Evolutionary conservation across 2,113 vertebrate species (phyloP), one percentile per base, ranked within the genome.

Genomic region (Lutjanus erythropterus): DNA sequence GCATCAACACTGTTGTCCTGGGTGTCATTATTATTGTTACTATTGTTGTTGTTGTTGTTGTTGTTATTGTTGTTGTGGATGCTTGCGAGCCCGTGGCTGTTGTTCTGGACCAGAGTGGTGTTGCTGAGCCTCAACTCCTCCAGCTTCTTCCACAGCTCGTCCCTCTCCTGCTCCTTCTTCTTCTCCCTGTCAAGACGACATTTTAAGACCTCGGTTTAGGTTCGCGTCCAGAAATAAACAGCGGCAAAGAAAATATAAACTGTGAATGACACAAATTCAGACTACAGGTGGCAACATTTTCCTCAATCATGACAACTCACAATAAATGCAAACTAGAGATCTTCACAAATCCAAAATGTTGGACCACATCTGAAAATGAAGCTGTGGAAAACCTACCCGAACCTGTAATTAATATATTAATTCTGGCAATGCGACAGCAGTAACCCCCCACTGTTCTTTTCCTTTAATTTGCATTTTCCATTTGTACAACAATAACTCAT

Each of bases 131-230:
- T 93, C 74, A 99, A 71, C 85, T 98, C 96, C 21, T 99, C 98
- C 56, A 99, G 84, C 82, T 95, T 97, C 91, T 95, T 96, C 98
- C 98, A 99, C 78, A 99, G 77, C 93, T 99, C 97, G 84, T 99
- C 97, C 33, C 98, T 95, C 92, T 99, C 98, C 92, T 99, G 93
- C 94, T 99, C 97, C 69, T 97, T 99, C 93, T 98, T 99, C 91
- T 98, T 99, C 94, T 99, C 98, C 94, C 98, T 99, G 91, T 16
- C 19, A 35, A 23, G 9, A 29, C 5, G 29, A 44, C 41, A 56
- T 42, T 47, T 31, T 6, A 29, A 49, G 1, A 42, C 44, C 2
- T 50, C 0, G 9, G 9, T 16, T 19, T 41, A 15, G n/a, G 21
- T 56, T 14, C 14, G 6, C 0, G 18, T 46, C 6, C 8, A 35